These are phyloP conservation scores for Gonioctena quinquepunctata DNA, from an alignment of 1,140 invertebrate species.

Conservation along the genomic window DNA sequence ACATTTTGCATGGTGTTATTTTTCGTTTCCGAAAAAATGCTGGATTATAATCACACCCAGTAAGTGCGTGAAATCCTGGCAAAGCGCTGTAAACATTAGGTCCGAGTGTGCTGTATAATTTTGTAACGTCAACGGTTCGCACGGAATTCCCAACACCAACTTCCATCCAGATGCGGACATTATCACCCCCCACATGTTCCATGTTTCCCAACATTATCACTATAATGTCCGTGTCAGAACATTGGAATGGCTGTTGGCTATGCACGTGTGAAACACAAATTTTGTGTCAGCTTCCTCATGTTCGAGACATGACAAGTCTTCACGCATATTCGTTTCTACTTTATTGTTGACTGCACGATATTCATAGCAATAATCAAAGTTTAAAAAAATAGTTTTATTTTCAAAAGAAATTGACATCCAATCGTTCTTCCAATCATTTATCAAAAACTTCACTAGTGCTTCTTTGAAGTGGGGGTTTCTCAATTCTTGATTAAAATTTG, in stretches of 20 bases:
- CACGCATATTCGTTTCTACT: neutral
- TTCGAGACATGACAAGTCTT: neutral
- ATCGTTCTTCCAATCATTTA: neutral
- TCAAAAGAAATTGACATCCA: neutral
- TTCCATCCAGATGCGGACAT: neutral
- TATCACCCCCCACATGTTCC: neutral
- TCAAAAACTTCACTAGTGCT: neutral
- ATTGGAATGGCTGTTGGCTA: neutral
- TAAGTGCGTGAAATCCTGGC: neutral
- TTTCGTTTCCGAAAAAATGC: too few species aligned
- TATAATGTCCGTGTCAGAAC: neutral
- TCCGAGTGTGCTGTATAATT: neutral
- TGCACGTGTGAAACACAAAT: neutral
- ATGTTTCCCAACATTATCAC: neutral
- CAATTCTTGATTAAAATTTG: neutral
- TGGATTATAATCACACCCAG: neutral
- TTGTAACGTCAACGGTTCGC: neutral
- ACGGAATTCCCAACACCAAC: neutral
- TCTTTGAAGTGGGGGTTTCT: neutral
- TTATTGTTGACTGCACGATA: neutral
- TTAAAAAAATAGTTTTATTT: neutral
- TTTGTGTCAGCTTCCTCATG: neutral
- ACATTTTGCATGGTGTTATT: too few species aligned
- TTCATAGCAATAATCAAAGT: neutral
- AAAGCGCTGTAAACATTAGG: neutral